Evolutionary conservation across 37 sponge, comb jelly and placozoan species (phyloP).

Genomic region (Bolinopsis microptera): DNA sequence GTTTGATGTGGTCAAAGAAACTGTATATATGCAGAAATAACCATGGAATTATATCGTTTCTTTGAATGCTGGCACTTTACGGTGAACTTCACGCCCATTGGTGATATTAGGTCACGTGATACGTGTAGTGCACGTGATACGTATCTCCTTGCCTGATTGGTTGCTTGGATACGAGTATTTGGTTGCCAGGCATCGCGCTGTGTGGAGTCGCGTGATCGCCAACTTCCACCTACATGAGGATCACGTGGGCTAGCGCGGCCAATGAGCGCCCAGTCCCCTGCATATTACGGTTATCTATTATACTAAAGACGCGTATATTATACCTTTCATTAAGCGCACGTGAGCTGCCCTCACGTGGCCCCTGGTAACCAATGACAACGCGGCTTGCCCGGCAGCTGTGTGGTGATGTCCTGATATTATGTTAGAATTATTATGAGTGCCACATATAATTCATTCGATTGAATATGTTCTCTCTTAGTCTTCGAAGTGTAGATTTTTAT

Average conservation of each 20-base stretch:
- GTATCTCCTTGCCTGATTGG: neutral
- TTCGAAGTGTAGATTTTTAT: no score
- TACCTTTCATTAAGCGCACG: neutral
- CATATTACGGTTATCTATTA: neutral
- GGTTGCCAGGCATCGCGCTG: neutral
- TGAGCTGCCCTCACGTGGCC: neutral
- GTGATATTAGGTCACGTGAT: neutral
- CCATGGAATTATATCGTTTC: neutral
- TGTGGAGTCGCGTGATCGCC: neutral
- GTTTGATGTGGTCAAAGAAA: no score
- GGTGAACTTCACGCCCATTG: neutral
- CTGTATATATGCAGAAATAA: neutral
- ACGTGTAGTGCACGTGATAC: neutral
- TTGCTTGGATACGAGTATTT: neutral
- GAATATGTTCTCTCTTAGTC: no score
- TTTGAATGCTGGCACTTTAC: neutral
- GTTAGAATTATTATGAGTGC: neutral
- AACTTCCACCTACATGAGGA: neutral
- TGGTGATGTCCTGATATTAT: neutral
- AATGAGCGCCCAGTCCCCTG: neutral
- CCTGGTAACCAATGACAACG: neutral
- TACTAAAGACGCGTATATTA: neutral
- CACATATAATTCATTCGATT: neutral
- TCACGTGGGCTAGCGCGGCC: neutral
- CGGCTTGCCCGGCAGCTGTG: neutral